Percentiles rank a stretch among this genome's conserved stretches.
phyloP scores from a whole-genome alignment of 2,888 invertebrate species.

The Drosophila mayaguana region DNA sequence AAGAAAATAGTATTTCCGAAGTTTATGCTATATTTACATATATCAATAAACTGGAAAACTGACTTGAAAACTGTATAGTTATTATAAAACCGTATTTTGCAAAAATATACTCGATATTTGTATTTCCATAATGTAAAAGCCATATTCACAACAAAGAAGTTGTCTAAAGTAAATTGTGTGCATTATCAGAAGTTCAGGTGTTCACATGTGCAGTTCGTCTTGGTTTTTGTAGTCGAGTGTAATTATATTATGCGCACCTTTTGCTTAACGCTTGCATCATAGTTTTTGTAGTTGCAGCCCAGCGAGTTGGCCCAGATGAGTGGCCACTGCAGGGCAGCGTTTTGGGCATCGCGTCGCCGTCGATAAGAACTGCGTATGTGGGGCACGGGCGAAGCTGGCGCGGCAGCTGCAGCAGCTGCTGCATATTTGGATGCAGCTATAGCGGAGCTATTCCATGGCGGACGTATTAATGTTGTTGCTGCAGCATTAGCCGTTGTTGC shows the following conservation, averaged over 20 bases:
- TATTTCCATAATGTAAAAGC: too few species aligned
- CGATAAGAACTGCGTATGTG: constrained; percentile 80
- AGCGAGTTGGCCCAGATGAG: constrained; percentile 83
- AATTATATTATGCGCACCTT: constrained; percentile 77
- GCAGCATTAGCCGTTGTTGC: constrained; percentile 1
- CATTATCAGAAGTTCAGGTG: not conserved
- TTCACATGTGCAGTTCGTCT: too few species aligned
- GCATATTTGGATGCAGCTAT: constrained; percentile 69
- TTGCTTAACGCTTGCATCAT: constrained; percentile 81
- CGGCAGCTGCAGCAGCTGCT: constrained; percentile 52
- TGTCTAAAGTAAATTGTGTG: not conserved
- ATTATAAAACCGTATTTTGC: too few species aligned
- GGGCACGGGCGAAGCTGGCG: constrained; percentile 59
- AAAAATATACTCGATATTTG: too few species aligned
- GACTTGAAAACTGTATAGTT: too few species aligned
- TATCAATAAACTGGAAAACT: too few species aligned
- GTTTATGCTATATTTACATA: too few species aligned
- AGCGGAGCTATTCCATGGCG: constrained; percentile 80
- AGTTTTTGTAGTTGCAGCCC: constrained; percentile 81
- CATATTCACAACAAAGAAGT: not conserved
- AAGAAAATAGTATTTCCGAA: too few species aligned
- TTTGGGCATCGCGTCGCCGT: constrained; percentile 80
- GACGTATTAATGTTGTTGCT: constrained; percentile 55
- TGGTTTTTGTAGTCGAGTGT: constrained; percentile 50
- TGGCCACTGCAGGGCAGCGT: constrained; percentile 79